These are phyloP conservation scores for Holocentrus rufus DNA, from an alignment of 2,797 vertebrate species.

Conservation along the genomic window DNA sequence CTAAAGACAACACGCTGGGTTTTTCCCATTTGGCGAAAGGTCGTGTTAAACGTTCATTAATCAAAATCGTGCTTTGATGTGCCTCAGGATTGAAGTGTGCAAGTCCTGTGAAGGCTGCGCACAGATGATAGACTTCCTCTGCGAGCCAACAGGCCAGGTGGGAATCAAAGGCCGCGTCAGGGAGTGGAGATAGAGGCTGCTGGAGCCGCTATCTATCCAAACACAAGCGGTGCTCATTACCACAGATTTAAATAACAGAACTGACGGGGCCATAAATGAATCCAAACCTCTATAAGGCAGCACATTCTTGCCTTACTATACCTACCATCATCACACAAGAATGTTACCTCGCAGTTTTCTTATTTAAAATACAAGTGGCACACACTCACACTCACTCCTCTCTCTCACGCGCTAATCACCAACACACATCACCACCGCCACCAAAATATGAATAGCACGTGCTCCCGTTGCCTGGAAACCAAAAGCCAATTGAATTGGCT, in stretches of 20 bases:
- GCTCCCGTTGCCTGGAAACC: conserved; percentile 59
- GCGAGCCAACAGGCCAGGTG: neutral
- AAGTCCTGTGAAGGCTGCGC: conserved; percentile 4
- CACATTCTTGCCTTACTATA: too few relatives aligned
- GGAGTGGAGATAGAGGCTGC: conserved; percentile 28
- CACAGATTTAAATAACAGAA: neutral
- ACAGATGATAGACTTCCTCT: conserved; percentile 11
- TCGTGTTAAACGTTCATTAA: conserved; percentile 17
- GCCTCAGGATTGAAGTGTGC: conserved; percentile 12
- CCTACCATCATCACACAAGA: neutral
- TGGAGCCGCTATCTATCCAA: neutral
- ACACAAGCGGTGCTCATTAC: neutral
- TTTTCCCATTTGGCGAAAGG: conserved; percentile 33
- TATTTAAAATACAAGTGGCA: neutral
- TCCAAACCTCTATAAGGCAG: neutral
- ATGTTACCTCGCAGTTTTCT: neutral
- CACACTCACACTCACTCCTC: too few relatives aligned
- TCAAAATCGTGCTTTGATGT: conserved; percentile 45
- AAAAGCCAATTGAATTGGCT: conserved; percentile 22
- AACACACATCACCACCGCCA: neutral
- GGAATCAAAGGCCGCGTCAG: conserved; percentile 49
- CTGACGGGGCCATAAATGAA: neutral
- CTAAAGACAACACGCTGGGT: neutral
- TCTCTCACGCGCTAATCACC: neutral
- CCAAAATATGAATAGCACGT: conserved; percentile 12